Evolutionary conservation across 2,113 vertebrate species (phyloP).

Genomic region (Petromus typicus): DNA sequence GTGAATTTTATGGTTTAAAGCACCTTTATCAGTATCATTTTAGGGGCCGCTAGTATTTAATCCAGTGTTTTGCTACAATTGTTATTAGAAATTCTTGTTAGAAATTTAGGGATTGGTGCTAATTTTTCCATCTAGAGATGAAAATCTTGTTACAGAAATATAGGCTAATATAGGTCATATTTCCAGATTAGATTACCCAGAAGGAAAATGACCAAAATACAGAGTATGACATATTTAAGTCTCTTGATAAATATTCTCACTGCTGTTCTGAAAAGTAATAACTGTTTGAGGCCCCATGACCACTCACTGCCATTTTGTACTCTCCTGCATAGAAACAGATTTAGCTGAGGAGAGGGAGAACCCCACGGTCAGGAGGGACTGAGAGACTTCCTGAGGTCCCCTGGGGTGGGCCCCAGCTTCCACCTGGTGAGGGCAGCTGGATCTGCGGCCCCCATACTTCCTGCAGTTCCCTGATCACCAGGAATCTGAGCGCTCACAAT

Average conservation of each 20-base stretch:
- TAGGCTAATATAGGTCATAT: neutral
- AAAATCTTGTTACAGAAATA: neutral
- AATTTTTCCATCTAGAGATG: neutral
- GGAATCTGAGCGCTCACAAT: neutral
- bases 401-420: neutral
- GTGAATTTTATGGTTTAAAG: neutral
- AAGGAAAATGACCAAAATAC: neutral
- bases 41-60: neutral
- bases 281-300: neutral
- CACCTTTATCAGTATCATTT: neutral
- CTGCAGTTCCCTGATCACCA: neutral
- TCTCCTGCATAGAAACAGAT: neutral
- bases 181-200: neutral
- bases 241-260: neutral
- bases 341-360: neutral
- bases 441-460: neutral
- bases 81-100: neutral
- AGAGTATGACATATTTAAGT: neutral
- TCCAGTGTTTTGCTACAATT: neutral
- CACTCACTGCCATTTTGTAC: neutral
- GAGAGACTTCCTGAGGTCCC: neutral
- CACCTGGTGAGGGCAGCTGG: neutral
- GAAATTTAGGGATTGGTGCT: neutral
- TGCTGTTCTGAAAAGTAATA: neutral
- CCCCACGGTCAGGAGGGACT: neutral